A percentile compares a stretch with the other conserved stretches of the same genome.
Conservation (phyloP, 2,888 invertebrate genomes). For the Melanotus villosus region DNA sequence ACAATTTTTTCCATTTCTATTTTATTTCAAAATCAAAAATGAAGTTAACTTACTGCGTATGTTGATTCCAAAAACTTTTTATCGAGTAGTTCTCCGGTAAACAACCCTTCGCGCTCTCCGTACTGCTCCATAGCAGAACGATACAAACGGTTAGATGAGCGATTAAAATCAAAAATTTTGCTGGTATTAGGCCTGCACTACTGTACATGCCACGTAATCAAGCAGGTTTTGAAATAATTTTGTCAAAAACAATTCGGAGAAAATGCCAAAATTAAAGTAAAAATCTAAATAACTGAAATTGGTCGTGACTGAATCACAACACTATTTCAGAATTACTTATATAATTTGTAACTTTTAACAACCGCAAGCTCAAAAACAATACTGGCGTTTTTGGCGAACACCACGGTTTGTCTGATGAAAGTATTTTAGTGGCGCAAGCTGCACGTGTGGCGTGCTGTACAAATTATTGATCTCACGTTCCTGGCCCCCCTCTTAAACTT, state of each 20-base stretch:
- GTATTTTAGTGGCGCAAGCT: background rate
- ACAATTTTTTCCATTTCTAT: background rate
- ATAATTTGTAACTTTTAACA: too few species aligned
- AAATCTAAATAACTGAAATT: background rate
- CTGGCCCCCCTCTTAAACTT: background rate
- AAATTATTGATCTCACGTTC: background rate
- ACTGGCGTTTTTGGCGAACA: too few species aligned
- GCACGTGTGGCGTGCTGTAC: conserved; percentile 1
- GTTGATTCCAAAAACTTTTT: conserved; percentile 72
- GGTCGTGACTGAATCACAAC: background rate
- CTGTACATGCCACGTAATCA: conserved; percentile 59
- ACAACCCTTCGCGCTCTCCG: conserved; percentile 72
- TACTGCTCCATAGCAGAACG: conserved; percentile 78
- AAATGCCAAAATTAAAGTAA: too few species aligned
- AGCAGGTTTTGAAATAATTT: background rate
- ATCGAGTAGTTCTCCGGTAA: conserved; percentile 70
- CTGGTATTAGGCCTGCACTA: conserved; percentile 72
- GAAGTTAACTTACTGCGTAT: conserved; percentile 70
- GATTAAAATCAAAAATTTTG: conserved; percentile 79
- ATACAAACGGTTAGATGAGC: conserved; percentile 79
- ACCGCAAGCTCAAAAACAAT: too few species aligned
- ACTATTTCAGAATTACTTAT: background rate
- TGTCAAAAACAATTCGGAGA: too few species aligned
- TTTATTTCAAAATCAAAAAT: conserved; percentile 18
- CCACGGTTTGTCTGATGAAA: background rate